Evolutionary conservation across 2,797 vertebrate species (phyloP).

Genomic region (Tragopan temminckii): DNA sequence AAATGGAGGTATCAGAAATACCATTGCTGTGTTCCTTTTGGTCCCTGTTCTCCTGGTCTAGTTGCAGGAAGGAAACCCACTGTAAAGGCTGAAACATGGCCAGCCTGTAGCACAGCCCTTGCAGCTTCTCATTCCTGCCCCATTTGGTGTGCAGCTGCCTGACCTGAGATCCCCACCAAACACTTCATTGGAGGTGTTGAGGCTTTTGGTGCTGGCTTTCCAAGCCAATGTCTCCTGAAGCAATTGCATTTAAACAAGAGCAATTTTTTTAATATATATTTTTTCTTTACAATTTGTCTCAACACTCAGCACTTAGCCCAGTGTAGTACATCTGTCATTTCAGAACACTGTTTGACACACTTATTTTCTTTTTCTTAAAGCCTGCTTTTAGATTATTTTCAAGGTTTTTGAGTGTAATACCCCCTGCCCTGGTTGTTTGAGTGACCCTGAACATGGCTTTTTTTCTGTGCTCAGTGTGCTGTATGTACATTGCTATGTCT

Average conservation of each 20-base stretch:
- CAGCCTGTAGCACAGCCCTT: not conserved
- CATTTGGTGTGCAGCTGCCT: accelerated
- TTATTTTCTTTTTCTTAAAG: not conserved
- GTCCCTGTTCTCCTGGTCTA: not conserved
- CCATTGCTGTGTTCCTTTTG: not conserved
- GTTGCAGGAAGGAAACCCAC: not conserved
- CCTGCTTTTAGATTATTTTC: not conserved
- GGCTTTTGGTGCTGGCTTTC: not conserved
- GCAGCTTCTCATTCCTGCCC: not conserved
- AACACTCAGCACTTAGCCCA: not conserved
- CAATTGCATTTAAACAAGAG: not conserved
- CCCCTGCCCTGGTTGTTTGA: not conserved
- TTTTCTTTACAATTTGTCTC: not conserved
- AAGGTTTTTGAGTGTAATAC: not conserved
- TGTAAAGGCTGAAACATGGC: not conserved
- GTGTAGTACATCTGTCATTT: not conserved
- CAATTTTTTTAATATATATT: not conserved
- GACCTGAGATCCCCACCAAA: not conserved
- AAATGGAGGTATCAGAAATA: too few species aligned
- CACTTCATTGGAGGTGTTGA: not conserved
- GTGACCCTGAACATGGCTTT: not conserved
- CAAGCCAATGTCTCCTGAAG: not conserved
- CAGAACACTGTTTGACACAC: not conserved
- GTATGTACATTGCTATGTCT: not conserved
- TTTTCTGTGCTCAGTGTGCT: not conserved